Percentiles rank a stretch among this genome's conserved stretches.
These are phyloP conservation scores for Psilopogon haemacephalus DNA, from an alignment of 2,113 vertebrate genomes.

Conservation along the genomic window DNA sequence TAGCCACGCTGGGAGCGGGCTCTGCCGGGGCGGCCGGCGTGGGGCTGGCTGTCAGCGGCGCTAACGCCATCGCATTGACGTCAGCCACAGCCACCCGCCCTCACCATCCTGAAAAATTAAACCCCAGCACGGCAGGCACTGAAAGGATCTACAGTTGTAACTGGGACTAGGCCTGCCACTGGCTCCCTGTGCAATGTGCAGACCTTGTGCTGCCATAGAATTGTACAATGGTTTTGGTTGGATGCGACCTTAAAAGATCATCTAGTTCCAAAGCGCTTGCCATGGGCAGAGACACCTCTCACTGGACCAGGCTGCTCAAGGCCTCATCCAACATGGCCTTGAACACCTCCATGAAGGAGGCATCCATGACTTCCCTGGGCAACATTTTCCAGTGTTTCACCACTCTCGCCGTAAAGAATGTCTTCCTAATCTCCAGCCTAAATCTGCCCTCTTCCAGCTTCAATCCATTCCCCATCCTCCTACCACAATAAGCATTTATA, in stretches of 20 bases:
- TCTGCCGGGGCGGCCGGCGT: not conserved
- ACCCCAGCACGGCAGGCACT: not conserved
- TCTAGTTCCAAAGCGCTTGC: not conserved
- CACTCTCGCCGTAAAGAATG: no score
- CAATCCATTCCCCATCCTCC: no score
- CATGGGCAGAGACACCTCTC: no score
- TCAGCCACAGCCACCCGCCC: not conserved
- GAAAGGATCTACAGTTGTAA: not conserved
- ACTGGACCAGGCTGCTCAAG: no score
- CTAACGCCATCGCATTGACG: not conserved
- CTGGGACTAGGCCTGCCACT: not conserved
- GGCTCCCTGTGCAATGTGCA: fast-evolving
- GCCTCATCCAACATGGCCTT: no score
- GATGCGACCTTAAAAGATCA: not conserved
- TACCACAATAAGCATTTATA: no score
- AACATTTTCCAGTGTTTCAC: no score
- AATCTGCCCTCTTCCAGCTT: no score
- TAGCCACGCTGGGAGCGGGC: not conserved
- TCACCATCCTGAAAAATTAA: not conserved
- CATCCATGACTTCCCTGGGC: no score
- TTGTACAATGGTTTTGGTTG: not conserved
- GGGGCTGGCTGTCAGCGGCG: not conserved
- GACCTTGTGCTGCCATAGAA: not conserved
- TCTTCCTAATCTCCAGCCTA: no score
- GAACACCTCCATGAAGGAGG: no score